Conservation (phyloP, 2,113 vertebrate genomes). For the Menidia beryllina region DNA sequence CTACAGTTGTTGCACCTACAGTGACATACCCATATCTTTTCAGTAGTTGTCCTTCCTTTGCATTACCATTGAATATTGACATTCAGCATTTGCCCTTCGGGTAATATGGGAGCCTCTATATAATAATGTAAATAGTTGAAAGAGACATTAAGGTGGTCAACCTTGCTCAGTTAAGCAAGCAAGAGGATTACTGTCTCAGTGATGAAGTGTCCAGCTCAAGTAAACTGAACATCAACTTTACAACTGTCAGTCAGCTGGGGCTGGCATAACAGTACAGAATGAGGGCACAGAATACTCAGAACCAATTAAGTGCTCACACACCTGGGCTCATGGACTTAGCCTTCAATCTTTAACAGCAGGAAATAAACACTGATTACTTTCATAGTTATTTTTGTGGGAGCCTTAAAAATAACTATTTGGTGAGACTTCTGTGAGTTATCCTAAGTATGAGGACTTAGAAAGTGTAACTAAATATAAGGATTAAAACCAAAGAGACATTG, state of each 20-base stretch:
- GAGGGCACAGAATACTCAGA: neutral
- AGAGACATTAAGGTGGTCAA: too few relatives aligned
- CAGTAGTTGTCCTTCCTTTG: neutral
- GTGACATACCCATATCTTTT: neutral
- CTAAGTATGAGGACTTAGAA: neutral
- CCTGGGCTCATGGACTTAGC: too few relatives aligned
- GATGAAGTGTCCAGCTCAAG: neutral
- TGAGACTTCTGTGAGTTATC: neutral
- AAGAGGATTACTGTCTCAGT: neutral
- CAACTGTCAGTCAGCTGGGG: neutral
- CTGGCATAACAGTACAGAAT: neutral
- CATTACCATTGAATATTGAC: too few relatives aligned
- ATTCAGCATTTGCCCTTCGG: too few relatives aligned
- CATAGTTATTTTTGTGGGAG: neutral
- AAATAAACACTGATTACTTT: neutral
- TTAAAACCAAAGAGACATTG: neutral
- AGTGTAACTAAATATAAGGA: neutral
- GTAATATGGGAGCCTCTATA: too few relatives aligned
- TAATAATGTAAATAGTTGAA: too few relatives aligned
- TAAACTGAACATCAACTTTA: neutral
- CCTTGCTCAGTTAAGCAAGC: too few relatives aligned
- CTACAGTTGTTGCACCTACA: too few relatives aligned
- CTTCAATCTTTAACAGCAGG: too few relatives aligned
- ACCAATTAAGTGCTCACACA: too few relatives aligned
- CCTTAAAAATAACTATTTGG: neutral